These are phyloP conservation scores for Oxyteleia sp. DNA, from an alignment of 2,888 invertebrate species.

Conservation along the genomic window DNA sequence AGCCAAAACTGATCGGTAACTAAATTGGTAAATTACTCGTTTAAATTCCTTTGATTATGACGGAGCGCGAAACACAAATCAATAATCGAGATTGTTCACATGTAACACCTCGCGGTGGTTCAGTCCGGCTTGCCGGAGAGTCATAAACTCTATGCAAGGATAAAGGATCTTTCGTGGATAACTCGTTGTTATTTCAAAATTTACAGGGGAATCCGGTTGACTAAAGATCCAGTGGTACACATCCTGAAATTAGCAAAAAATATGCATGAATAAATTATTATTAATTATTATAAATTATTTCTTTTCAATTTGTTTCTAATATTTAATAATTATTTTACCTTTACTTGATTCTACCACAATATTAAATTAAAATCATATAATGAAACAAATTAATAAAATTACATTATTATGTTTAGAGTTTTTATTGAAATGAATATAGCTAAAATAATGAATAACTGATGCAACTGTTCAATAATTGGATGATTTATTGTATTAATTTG, in stretches of 20 bases:
- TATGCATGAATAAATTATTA: too few species aligned
- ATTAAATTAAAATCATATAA: too few species aligned
- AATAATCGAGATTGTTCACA: constrained; percentile 96
- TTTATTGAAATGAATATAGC: too few species aligned
- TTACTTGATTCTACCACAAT: too few species aligned
- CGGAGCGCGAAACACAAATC: constrained; percentile 69
- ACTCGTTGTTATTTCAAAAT: constrained; percentile 98
- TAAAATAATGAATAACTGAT: too few species aligned
- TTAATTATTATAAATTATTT: too few species aligned
- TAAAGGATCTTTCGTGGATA: constrained; percentile 96
- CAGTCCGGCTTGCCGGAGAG: constrained; percentile 93
- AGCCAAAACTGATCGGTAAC: constrained; percentile 19
- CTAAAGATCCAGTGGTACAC: constrained; percentile 98
- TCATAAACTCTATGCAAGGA: constrained; percentile 88
- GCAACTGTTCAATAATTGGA: too few species aligned
- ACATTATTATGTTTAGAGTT: too few species aligned
- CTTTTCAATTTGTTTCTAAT: too few species aligned
- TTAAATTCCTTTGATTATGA: constrained; percentile 43
- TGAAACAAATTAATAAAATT: too few species aligned
- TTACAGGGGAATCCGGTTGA: constrained; percentile 96
- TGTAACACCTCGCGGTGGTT: constrained; percentile 97
- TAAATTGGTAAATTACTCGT: constrained; percentile 28
- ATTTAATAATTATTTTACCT: too few species aligned
- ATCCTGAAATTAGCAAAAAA: constrained; percentile 89
- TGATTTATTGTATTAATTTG: too few species aligned